Evolutionary conservation across 2,113 vertebrate species (phyloP).

Genomic region (Aleadryas rufinucha): DNA sequence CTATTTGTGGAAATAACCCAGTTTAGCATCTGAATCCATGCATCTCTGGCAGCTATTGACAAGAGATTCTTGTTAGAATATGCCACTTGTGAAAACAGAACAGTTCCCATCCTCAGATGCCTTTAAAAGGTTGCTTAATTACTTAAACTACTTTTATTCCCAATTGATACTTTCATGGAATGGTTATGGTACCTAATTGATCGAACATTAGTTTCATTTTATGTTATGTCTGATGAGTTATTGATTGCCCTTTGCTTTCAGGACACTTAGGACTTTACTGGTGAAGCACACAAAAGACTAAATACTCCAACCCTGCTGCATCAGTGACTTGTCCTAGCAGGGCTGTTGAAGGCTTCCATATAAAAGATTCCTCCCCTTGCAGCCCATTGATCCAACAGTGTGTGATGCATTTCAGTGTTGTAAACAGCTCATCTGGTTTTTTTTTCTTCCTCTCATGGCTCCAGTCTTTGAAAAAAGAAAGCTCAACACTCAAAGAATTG

Average conservation of each 20-base stretch:
- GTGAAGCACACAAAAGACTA: not conserved
- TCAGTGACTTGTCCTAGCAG: not conserved
- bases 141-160: constrained; percentile 13
- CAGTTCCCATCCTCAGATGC: not conserved
- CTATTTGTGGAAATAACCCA: not conserved
- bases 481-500: not conserved
- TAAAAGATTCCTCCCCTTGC: not conserved
- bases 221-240: not conserved
- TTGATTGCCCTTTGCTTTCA: constrained; percentile 35
- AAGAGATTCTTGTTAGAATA: not conserved
- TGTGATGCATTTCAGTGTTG: not conserved
- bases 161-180: not conserved
- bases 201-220: constrained; percentile 20
- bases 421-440: not conserved
- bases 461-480: not conserved
- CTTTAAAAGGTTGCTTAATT: constrained; percentile 38
- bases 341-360: not conserved
- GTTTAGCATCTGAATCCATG: not conserved
- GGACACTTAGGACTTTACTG: not conserved
- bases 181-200: constrained; percentile 17
- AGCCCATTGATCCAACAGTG: not conserved
- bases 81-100: not conserved
- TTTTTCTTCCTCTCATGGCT: not conserved
- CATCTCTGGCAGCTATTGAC: not conserved
- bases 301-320: not conserved